Evolutionary conservation across 2,797 vertebrate species (phyloP), one percentile per base, ranked within the genome.

Genomic region (Pipistrellus nathusii): DNA sequence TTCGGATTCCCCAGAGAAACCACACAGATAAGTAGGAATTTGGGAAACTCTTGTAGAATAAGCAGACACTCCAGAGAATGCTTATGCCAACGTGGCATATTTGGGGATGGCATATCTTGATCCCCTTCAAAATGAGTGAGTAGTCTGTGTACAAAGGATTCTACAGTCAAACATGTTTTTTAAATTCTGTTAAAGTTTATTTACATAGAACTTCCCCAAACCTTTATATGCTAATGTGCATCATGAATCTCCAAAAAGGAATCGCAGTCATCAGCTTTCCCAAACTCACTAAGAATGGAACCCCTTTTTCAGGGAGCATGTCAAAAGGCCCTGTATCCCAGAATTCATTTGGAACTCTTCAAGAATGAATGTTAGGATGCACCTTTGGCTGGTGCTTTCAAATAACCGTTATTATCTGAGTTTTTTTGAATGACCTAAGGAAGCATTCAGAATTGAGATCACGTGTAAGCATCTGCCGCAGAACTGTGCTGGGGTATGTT

Each of bases 371-470:
- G 17, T 57, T 87, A 80, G 44, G 38, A 3, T 57, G 17, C 5
- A 57, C 57, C 57, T 94, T 68, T 93, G 46, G 20, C 51, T 51
- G 25, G 27, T 44, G 48, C 41, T 78, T 86, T 95, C 81, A 83
- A 78, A 78, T 62, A 69, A 53, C 10, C 8, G 15, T 83, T 89
- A 51, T 92, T 53, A 21, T 68, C 32, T 93, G 78, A 78, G 46
- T 44, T 92, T 92, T 71, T 92, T 71, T 80, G 10, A 44, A 17
- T 53, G 38, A 80, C 76, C 17, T 87, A 73, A 55, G 55, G 27
- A 90, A 57, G 17, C 21, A 85, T 85, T 94, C 83, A 88, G 76
- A 96, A 94, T 57, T 91, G 68, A 86, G 72, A 51, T 72, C 17
- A 72, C 84, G 76, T 94, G 30, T 51, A 85, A 83, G 32, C 64